Evolutionary conservation across 2,797 vertebrate species (phyloP).

Genomic region (Anisognathus igniventris): DNA sequence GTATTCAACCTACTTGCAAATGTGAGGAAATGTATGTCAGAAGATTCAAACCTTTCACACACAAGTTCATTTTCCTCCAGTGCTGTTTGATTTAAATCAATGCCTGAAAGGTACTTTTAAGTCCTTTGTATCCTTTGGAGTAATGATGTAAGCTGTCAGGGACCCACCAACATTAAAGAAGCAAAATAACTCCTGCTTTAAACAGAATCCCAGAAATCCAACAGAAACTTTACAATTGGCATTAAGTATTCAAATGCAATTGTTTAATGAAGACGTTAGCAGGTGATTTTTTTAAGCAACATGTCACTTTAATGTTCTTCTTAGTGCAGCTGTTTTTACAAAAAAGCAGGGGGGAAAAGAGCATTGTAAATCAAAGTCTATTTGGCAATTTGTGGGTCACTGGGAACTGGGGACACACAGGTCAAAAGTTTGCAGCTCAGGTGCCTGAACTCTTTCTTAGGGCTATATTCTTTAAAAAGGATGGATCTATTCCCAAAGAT

Average conservation of each 20-base stretch:
- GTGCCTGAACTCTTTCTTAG: not conserved
- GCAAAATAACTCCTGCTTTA: constrained; percentile 15
- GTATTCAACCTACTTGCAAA: not conserved
- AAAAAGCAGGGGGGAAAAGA: rapidly evolving
- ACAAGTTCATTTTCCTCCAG: not conserved
- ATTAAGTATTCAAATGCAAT: not conserved
- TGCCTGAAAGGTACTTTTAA: constrained; percentile 34
- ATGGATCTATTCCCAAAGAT: not conserved
- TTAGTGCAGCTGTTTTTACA: not conserved
- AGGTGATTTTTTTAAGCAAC: not conserved
- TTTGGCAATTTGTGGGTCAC: not conserved
- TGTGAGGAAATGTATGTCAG: not conserved
- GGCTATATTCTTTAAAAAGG: not conserved
- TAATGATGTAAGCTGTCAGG: constrained; percentile 40
- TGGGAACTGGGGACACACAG: not conserved
- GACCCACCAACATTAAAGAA: constrained; percentile 5
- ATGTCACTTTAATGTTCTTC: not conserved
- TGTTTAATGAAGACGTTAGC: constrained; percentile 19
- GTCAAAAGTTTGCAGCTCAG: not conserved
- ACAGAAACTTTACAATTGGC: not conserved
- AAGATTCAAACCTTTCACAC: constrained; percentile 17
- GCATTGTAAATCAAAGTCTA: not conserved
- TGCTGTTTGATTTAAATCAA: constrained; percentile 30
- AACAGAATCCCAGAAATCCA: constrained; percentile 2
- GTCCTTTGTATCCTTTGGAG: constrained; percentile 29